A percentile compares a stretch with the other conserved stretches of the same genome.
Evolutionary conservation across 2,888 invertebrate species (phyloP).

Genomic region (Spialia ferax): DNA sequence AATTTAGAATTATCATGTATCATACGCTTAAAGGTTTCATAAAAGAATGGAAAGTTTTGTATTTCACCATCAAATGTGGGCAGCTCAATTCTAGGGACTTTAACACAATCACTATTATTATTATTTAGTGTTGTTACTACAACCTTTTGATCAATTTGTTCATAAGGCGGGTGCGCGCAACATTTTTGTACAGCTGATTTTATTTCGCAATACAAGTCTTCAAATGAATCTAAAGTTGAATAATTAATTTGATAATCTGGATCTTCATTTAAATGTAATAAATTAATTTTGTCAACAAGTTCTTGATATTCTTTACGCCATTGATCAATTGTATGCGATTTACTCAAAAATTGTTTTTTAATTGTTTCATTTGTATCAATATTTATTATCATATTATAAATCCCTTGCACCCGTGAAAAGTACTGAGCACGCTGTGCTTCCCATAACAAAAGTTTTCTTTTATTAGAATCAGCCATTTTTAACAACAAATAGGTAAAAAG

Average conservation of each 20-base stretch:
- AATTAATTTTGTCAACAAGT: neutral
- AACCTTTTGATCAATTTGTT: too few species aligned
- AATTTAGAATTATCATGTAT: neutral
- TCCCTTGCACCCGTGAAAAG: neutral
- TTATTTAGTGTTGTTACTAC: too few species aligned
- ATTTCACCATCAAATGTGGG: neutral
- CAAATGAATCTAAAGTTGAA: neutral
- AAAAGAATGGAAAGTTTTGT: neutral
- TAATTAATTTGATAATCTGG: neutral
- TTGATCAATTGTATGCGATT: neutral
- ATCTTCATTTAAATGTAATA: neutral
- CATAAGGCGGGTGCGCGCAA: too few species aligned
- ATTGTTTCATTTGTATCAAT: neutral
- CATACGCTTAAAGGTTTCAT: neutral
- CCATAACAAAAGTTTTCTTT: neutral
- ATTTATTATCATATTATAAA: neutral
- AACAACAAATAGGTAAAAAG: neutral
- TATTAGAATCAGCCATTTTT: neutral
- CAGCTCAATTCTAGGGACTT: neutral
- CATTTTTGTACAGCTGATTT: neutral
- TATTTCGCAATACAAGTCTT: neutral
- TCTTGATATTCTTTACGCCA: neutral
- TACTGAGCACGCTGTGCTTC: neutral
- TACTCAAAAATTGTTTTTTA: constrained; percentile 8
- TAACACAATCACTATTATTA: neutral